Percentiles rank a stretch among this genome's conserved stretches.
Evolutionary conservation across 2,888 invertebrate genomes (phyloP).

Genomic region (Willowsia nigromaculata): DNA sequence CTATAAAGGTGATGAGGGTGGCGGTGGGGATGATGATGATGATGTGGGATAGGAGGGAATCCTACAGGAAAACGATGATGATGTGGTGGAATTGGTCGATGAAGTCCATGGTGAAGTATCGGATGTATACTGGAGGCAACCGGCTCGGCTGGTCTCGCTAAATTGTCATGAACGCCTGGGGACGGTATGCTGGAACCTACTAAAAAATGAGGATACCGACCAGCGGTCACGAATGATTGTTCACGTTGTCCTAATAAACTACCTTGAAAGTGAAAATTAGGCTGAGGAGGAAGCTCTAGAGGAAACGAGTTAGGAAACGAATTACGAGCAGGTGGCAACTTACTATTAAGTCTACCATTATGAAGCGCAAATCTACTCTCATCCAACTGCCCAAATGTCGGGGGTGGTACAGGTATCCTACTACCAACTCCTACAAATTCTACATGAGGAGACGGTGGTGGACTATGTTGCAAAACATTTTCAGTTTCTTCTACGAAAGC

Average conservation of each 20-base stretch:
- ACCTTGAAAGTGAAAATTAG: constrained; percentile 33
- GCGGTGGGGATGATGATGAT: constrained; percentile 12
- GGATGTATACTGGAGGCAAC: neutral
- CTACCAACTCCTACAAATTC: constrained; percentile 6
- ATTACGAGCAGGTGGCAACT: constrained; percentile 19
- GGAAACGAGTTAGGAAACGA: constrained; percentile 32
- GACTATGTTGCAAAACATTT: neutral
- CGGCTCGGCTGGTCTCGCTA: neutral
- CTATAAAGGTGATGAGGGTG: constrained; percentile 2
- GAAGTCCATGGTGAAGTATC: neutral
- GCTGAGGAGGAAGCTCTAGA: constrained; percentile 33
- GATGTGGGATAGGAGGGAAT: constrained; percentile 25
- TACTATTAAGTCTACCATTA: constrained; percentile 15
- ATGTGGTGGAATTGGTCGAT: neutral
- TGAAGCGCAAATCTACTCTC: constrained; percentile 20
- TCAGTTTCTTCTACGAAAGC: neutral
- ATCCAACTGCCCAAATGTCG: constrained; percentile 16
- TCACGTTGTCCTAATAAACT: constrained; percentile 35
- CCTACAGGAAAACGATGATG: constrained; percentile 12
- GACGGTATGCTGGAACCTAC: constrained; percentile 17
- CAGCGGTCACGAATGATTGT: neutral
- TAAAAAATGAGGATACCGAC: constrained; percentile 45
- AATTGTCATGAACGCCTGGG: neutral
- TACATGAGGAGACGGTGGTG: constrained; percentile 40
- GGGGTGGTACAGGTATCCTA: constrained; percentile 11